Evolutionary conservation across 2,113 vertebrate genomes (phyloP).

Genomic region (Grammomys dolichurus): DNA sequence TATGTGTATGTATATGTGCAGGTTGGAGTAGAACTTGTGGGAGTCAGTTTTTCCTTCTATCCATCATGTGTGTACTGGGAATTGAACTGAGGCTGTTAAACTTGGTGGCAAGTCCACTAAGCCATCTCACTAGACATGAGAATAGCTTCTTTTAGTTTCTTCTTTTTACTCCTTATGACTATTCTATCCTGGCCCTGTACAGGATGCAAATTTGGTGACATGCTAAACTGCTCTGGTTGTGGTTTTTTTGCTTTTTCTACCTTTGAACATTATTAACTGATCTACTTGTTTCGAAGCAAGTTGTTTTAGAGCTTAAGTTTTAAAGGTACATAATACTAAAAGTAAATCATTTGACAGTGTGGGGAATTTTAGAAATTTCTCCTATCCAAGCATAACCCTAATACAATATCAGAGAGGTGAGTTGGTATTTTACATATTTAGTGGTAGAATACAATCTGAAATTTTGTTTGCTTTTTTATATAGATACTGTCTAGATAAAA

Average conservation of each 20-base stretch:
- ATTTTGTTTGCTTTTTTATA: conserved; percentile 23
- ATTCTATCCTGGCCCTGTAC: neutral
- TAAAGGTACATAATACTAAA: conserved; percentile 35
- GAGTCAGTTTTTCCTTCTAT: neutral
- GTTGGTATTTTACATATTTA: conserved; percentile 54
- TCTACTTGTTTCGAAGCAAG: neutral
- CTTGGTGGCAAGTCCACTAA: neutral
- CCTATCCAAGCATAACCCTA: neutral
- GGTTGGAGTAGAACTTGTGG: neutral
- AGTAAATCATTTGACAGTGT: conserved; percentile 30
- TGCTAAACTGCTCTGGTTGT: neutral
- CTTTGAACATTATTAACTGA: conserved; percentile 34
- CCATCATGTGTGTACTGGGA: neutral
- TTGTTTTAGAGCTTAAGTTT: conserved; percentile 51
- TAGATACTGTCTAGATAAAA: conserved; percentile 15
- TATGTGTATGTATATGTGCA: neutral
- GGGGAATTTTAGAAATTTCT: conserved; percentile 37
- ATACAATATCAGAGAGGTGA: neutral
- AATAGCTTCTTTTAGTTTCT: neutral
- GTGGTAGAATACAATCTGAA: conserved; percentile 24
- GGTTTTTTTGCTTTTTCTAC: neutral
- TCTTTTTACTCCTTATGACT: neutral
- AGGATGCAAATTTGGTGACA: conserved; percentile 33
- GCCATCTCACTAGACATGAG: neutral
- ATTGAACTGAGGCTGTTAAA: neutral